Evolutionary conservation across 2,797 vertebrate genomes (phyloP), one percentile per base, ranked within the genome.

Genomic region (Valencia hispanica): DNA sequence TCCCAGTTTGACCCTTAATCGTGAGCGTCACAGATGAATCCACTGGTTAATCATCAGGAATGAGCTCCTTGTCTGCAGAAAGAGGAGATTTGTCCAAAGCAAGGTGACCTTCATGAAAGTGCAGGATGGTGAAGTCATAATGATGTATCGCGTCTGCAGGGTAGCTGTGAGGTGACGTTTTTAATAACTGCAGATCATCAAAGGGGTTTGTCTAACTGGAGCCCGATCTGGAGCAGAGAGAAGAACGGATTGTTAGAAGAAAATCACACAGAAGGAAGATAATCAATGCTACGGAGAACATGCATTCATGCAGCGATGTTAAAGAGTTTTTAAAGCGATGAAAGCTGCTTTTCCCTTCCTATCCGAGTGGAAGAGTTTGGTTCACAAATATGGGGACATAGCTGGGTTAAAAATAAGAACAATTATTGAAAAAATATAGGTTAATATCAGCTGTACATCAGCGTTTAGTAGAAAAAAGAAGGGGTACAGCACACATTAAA

Each of bases 41-140:
- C 7, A 18, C 27, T 32, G 43, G 68, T 51, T 22, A 11, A 36
- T 14, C 30, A 34, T 22, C 63, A 66, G 63, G 18, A 68, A 79
- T 50, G 5, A 68, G n/a, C 2, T 32, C 59, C 71, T 47, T 30
- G 30, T 71, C 50, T 10, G 5, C n/a, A 48, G 72, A 69, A 77
- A 85, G 17, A 70, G 74, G 63, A 43, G 43, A 65, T 84, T 85
- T 77, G 66, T 76, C 68, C 66, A 69, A 48, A 79, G 65, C 73
- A 91, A 89, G 84, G 87, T 89, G 86, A 90, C 91, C 86, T 84
- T 86, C 72, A 75, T 48, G 45, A 34, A 70, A 59, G 84, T 75
- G 51, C 27, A 68, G 68, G 79, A 73, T 74, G 75, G 84, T 80
- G 80, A 87, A 86, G 89, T 87, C 84, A 86, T 70, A 0, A 70